Evolutionary conservation across 2,797 vertebrate species (phyloP), one percentile per base, ranked within the genome.

Genomic region (Liasis olivaceus): DNA sequence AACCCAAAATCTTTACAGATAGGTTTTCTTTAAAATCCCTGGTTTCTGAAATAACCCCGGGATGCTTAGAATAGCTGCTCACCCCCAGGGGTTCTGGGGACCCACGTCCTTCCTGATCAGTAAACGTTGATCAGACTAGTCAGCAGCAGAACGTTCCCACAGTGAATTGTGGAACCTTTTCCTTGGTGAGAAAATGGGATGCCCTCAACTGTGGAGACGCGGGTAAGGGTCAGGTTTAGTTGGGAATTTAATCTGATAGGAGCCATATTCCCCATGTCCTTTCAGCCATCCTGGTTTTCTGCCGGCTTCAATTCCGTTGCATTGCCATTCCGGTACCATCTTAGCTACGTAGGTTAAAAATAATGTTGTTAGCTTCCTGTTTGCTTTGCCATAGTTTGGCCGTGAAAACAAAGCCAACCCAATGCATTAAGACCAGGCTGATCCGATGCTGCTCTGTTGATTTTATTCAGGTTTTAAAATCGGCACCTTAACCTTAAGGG

Each of bases 241-340:
- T 17, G 59, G 62, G 28, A 2, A 2, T 85, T 42, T 15, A 59
- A 14, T 90, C 72, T 59, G 91, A 69, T 13, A 24, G 56, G 47
- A 56, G 0, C 6, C 54, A 15, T 0, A 54, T 90, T 62, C 51
- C 72, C 42, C 31, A 0, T 0, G 1, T 14, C 42, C 85, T 58
- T 36, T 87, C 60, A 94, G 89, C 0, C 24, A 62, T 51, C 47
- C 66, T 62, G 66, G 2, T 56, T 93, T 56, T 56, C 59, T 14
- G 0, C 8, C 89, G 89, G 59, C 90, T 6, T 0, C 0, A 0
- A 0, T 15, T 1, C 84, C 47, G 14, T 17, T 20, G 0, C 0
- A 8, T 89, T 0, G 22, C 3, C 2, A 5, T 62, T 86, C 51
- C 62, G 0, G 54, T 14, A 89, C 92, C 69, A 15, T 63, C 60